Conservation (phyloP, 2,888 invertebrate species). For the Zaprionus bogoriensis region DNA sequence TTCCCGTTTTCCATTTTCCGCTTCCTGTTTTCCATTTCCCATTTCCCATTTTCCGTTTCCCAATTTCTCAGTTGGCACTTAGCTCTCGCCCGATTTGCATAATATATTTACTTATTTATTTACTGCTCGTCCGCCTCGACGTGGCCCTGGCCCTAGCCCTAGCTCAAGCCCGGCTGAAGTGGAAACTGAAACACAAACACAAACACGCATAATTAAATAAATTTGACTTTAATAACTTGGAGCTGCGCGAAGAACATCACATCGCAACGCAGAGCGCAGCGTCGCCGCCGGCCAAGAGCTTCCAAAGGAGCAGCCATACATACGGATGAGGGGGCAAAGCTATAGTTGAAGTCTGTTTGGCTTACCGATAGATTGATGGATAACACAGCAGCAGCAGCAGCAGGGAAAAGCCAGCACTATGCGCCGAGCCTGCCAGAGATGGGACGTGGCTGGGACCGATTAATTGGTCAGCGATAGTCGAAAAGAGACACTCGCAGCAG, state of each 20-base stretch:
- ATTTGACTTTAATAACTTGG: slow-evolving; percentile 65
- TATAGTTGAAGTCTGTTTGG: slow-evolving; percentile 4
- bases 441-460: background rate
- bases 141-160: background rate
- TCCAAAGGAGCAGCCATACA: background rate
- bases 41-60: background rate
- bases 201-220: slow-evolving; percentile 64
- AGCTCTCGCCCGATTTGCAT: slow-evolving; percentile 13
- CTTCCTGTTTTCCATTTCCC: background rate
- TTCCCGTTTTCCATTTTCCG: background rate
- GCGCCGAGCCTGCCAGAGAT: too few species aligned
- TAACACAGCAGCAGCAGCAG: too few species aligned
- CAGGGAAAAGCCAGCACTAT: background rate
- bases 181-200: slow-evolving; percentile 1
- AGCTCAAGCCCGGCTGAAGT: background rate
- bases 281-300: background rate
- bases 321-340: background rate
- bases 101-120: slow-evolving; percentile 36
- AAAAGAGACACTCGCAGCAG: background rate
- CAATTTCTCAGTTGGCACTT: slow-evolving; percentile 12
- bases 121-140: slow-evolving; percentile 13
- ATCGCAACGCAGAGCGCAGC: background rate
- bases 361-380: slow-evolving; percentile 2
- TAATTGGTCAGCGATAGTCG: background rate
- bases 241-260: slow-evolving; percentile 8